These are phyloP conservation scores for Junco hyemalis DNA, from an alignment of 2,113 vertebrate genomes.

Conservation along the genomic window DNA sequence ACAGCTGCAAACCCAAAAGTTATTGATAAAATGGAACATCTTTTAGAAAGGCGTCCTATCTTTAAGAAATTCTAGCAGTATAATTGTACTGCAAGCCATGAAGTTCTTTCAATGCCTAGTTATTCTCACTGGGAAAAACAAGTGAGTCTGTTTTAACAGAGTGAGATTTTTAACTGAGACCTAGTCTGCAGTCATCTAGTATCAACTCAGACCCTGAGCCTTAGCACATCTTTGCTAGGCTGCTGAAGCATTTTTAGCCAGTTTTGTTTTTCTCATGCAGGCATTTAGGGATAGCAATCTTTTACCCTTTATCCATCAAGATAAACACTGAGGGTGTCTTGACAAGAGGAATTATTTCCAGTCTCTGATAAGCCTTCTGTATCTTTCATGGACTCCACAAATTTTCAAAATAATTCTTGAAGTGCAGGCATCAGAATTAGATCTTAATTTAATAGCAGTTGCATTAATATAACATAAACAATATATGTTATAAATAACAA, in stretches of 20 bases:
- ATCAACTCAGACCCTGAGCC: background rate
- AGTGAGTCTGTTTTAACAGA: accelerated
- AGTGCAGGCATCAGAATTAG: background rate
- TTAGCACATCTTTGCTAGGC: background rate
- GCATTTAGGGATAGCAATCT: background rate
- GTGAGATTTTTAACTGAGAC: background rate
- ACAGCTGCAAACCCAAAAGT: background rate
- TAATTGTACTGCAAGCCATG: background rate
- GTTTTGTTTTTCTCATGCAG: background rate
- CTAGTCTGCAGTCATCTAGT: background rate
- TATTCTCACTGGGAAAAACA: background rate
- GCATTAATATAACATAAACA: background rate
- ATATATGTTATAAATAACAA: background rate
- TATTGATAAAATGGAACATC: background rate
- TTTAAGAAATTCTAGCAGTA: background rate
- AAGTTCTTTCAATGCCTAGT: background rate
- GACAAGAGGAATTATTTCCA: background rate
- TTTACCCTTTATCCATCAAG: background rate
- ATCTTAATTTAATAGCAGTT: background rate
- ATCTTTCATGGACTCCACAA: background rate
- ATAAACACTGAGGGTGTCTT: background rate
- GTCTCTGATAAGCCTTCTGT: background rate
- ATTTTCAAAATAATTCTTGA: background rate
- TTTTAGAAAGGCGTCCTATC: background rate
- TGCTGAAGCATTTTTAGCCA: background rate